phyloP scores from a whole-genome alignment of 1,140 invertebrate species.

The Zophobas morio region DNA sequence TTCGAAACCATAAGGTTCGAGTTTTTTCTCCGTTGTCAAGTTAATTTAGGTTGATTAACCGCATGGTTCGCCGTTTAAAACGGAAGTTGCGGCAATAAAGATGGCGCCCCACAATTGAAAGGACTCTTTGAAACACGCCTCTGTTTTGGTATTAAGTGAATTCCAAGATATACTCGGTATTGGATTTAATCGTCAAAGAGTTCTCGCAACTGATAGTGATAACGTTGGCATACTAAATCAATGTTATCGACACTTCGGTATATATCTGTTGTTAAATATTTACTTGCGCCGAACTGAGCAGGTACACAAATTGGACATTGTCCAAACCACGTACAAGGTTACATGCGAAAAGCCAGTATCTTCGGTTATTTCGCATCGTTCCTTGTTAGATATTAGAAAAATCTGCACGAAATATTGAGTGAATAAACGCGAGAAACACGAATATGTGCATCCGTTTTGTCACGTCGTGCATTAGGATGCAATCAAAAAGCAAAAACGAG shows the following conservation, averaged over 20 bases:
- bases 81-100: constrained; percentile 57
- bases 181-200: not conserved
- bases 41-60: constrained; percentile 52
- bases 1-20: not conserved
- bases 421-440: not conserved
- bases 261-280: constrained; percentile 10
- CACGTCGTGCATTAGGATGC: constrained; percentile 21
- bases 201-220: not conserved
- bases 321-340: constrained; percentile 8
- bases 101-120: constrained; percentile 37
- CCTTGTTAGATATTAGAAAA: not conserved
- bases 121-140: not conserved
- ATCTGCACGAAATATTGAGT: not conserved
- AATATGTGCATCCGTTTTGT: not conserved
- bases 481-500: constrained; percentile 47
- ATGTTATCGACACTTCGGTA: not conserved
- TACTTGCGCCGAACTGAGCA: constrained; percentile 1
- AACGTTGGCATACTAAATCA: not conserved
- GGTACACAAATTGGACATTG: constrained; percentile 16
- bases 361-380: too few species aligned
- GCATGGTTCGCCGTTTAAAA: constrained; percentile 44
- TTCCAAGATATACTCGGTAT: not conserved
- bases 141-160: not conserved
- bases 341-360: too few species aligned
- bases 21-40: constrained; percentile 19